phyloP scores from a whole-genome alignment of 2,888 invertebrate genomes.

The Tipula vernalis region DNA sequence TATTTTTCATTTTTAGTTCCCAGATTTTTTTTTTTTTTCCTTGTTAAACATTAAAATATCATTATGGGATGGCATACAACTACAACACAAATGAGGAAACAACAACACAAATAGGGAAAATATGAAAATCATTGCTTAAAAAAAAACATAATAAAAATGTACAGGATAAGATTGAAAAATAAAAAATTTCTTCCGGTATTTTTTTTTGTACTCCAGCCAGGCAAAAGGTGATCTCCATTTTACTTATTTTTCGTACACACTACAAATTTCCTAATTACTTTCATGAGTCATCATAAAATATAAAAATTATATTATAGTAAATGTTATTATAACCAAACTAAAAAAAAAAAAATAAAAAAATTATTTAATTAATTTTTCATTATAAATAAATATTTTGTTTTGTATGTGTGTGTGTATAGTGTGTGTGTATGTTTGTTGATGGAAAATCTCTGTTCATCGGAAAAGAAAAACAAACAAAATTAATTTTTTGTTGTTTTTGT shows the following conservation, averaged over 20 bases:
- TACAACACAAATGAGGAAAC: not conserved
- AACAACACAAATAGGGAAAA: not conserved
- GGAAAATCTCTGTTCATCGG: constrained; percentile 4
- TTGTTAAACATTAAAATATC: not conserved
- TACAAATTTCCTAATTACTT: not conserved
- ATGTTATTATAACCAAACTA: not conserved
- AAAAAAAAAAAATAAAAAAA: not conserved
- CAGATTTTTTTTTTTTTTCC: not conserved
- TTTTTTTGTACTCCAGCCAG: not conserved
- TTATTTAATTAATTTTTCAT: not conserved
- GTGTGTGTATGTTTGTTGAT: not conserved
- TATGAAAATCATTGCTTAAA: not conserved
- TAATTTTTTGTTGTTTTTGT: not conserved
- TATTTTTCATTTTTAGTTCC: not conserved
- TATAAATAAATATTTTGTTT: not conserved
- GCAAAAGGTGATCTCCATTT: not conserved
- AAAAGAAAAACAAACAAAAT: not conserved
- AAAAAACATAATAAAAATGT: not conserved
- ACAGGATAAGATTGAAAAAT: not conserved
- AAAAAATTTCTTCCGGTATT: not conserved
- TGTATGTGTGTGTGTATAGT: not conserved
- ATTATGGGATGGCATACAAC: not conserved
- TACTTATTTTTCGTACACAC: not conserved
- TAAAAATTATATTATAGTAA: not conserved
- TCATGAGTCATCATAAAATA: not conserved